phyloP scores from a whole-genome alignment of 2,888 invertebrate genomes.

The Plagodis dolabraria region DNA sequence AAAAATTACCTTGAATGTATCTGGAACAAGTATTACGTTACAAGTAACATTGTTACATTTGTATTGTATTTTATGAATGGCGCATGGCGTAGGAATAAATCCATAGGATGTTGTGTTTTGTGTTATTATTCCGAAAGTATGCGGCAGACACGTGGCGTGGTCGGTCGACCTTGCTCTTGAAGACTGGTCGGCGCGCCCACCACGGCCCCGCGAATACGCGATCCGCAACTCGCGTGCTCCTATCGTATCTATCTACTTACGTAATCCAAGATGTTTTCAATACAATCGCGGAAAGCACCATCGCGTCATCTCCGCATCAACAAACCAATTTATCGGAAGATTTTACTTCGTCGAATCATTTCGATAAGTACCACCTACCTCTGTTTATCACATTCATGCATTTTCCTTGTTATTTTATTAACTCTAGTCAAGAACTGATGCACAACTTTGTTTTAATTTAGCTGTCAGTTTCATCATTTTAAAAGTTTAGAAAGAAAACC shows the following conservation, averaged over 20 bases:
- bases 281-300: conserved; percentile 6
- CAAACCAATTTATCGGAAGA: conserved; percentile 9
- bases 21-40: too few species aligned
- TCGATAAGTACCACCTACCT: not conserved
- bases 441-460: too few species aligned
- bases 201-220: conserved; percentile 54
- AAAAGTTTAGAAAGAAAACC: too few species aligned
- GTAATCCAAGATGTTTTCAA: conserved; percentile 17
- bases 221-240: conserved; percentile 14
- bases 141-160: conserved; percentile 24
- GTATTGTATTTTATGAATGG: too few species aligned
- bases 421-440: too few species aligned
- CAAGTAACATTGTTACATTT: too few species aligned
- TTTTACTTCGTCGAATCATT: conserved; percentile 6
- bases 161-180: conserved; percentile 72
- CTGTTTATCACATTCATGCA: conserved; percentile 1
- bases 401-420: conserved; percentile 9
- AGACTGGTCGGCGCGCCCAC: conserved; percentile 73
- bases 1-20: too few species aligned
- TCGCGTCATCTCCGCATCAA: conserved; percentile 11
- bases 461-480: too few species aligned
- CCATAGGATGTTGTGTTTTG: not conserved
- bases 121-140: conserved; percentile 13
- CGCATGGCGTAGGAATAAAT: not conserved
- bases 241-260: not conserved